A percentile compares a stretch with the other conserved stretches of the same genome.
These are phyloP conservation scores for Lagria hirta DNA, from an alignment of 2,888 invertebrate species.

Conservation along the genomic window DNA sequence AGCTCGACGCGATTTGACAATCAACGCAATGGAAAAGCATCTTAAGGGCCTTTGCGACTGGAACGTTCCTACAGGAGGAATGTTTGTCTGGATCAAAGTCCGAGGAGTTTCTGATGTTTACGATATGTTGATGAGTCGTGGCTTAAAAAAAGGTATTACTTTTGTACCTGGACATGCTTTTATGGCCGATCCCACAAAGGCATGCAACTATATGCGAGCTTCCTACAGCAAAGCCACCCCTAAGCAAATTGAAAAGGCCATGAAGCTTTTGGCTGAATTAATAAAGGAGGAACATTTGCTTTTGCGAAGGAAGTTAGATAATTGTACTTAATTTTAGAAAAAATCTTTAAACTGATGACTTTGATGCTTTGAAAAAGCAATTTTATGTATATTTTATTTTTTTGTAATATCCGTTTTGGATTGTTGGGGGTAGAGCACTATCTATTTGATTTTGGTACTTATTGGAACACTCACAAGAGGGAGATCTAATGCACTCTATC, in stretches of 20 bases:
- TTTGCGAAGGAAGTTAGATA: constrained; percentile 50
- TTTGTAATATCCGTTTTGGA: constrained; percentile 1
- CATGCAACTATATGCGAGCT: constrained; percentile 69
- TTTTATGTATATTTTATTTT: constrained; percentile 5
- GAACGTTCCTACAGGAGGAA: constrained; percentile 68
- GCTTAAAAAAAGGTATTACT: constrained; percentile 67
- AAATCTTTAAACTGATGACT: constrained; percentile 9
- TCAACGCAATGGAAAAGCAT: constrained; percentile 62
- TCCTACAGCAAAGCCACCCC: constrained; percentile 69
- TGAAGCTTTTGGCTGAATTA: constrained; percentile 61
- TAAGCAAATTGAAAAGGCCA: constrained; percentile 66
- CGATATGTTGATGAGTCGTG: constrained; percentile 71
- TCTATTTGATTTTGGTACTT: constrained; percentile 21
- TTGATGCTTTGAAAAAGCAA: constrained; percentile 17
- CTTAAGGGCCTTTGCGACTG: constrained; percentile 66
- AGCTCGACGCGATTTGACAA: constrained; percentile 63
- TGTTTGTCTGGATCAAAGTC: constrained; percentile 78
- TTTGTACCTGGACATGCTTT: constrained; percentile 77
- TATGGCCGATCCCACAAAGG: constrained; percentile 61
- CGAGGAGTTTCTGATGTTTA: constrained; percentile 69
- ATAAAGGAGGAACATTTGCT: constrained; percentile 62
- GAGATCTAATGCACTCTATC: too few species aligned
- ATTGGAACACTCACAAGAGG: too few species aligned
- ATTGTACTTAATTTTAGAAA: constrained; percentile 41
- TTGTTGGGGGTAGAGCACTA: constrained; percentile 4